Percentiles rank a stretch among this genome's conserved stretches.
These are phyloP conservation scores for Marronus borbonicus DNA, from an alignment of 2,888 invertebrate species.

Conservation along the genomic window DNA sequence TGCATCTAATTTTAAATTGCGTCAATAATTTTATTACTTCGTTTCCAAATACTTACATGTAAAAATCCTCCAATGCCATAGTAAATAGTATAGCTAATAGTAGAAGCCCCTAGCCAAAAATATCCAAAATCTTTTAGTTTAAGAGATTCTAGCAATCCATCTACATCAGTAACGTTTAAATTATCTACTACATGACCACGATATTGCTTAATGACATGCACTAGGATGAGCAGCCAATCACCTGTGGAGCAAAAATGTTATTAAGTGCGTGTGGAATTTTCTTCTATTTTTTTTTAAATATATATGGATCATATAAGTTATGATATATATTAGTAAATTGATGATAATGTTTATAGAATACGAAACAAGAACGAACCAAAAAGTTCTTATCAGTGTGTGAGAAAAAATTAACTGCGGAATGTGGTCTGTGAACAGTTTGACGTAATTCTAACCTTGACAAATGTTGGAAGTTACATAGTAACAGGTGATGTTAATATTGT, in stretches of 20 bases:
- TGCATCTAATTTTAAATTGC: not conserved
- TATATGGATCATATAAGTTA: too few relatives aligned
- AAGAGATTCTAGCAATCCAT: constrained; percentile 69
- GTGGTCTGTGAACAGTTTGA: constrained; percentile 4
- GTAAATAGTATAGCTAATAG: constrained; percentile 75
- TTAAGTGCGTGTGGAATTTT: too few relatives aligned
- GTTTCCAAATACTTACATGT: constrained; percentile 73
- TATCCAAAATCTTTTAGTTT: constrained; percentile 72
- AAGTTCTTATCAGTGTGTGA: not conserved
- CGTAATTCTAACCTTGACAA: constrained; percentile 6
- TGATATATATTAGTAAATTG: too few relatives aligned
- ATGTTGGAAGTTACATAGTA: not conserved
- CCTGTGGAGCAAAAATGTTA: constrained; percentile 68
- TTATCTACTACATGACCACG: constrained; percentile 57
- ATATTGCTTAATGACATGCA: constrained; percentile 76
- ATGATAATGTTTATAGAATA: too few relatives aligned
- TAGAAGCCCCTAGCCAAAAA: constrained; percentile 72
- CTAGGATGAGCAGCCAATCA: constrained; percentile 79
- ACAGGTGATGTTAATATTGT: not conserved
- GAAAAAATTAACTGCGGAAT: not conserved
- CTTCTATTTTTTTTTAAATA: too few relatives aligned
- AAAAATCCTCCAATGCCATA: constrained; percentile 79
- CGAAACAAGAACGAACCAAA: not conserved
- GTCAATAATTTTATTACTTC: not conserved
- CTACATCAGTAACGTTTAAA: constrained; percentile 63